Conservation (phyloP, 2,888 invertebrate genomes). For the Temnothorax rugatulus region DNA sequence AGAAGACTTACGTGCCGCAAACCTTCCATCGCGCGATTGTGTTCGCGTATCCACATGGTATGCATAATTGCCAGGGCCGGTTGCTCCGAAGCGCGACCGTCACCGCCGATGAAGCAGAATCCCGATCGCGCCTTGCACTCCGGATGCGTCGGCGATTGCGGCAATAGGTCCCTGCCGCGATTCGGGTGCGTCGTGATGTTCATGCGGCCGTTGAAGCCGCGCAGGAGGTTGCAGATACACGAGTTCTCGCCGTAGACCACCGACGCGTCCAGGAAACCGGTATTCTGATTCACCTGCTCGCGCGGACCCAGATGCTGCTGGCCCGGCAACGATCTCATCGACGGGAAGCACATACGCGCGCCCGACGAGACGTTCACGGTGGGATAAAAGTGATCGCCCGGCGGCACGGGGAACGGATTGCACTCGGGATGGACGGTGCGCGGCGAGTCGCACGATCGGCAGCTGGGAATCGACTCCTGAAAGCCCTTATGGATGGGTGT, state of each 20-base stretch:
- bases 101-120: conserved; percentile 95
- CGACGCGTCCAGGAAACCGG: conserved; percentile 95
- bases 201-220: conserved; percentile 93
- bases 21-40: conserved; percentile 94
- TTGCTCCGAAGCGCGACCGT: conserved; percentile 97
- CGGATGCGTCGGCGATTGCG: conserved; percentile 92
- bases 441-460: conserved; percentile 95
- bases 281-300: conserved; percentile 95
- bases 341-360: conserved; percentile 95
- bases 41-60: conserved; percentile 95
- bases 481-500: conserved; percentile 97
- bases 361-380: conserved; percentile 94
- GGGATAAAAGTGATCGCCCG: conserved; percentile 96
- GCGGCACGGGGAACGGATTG: conserved; percentile 96
- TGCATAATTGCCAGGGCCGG: conserved; percentile 96
- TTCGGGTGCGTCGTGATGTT: conserved; percentile 93
- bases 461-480: conserved; percentile 96
- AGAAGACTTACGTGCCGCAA: conserved; percentile 93
- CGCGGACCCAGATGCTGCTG: conserved; percentile 95
- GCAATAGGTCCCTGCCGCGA: conserved; percentile 92
- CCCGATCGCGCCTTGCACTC: conserved; percentile 96
- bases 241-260: conserved; percentile 96
- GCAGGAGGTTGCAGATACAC: conserved; percentile 92
- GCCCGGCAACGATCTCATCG: conserved; percentile 97
- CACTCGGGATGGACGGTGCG: conserved; percentile 97